Evolutionary conservation across 1,140 invertebrate genomes (phyloP).

Genomic region (Drosophila subpulchrella): DNA sequence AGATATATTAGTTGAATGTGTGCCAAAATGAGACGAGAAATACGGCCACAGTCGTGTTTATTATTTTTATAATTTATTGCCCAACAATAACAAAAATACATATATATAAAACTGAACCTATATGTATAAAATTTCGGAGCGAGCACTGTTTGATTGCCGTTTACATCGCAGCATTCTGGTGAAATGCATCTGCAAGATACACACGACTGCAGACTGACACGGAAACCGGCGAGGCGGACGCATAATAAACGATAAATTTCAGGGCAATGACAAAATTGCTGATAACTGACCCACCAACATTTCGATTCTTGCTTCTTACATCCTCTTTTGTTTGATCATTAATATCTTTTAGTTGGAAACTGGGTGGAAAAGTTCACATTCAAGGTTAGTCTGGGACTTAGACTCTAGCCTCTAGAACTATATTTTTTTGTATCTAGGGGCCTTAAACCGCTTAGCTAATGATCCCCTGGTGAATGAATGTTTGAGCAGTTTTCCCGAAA

Average conservation of each 20-base stretch:
- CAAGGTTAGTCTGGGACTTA: conserved; percentile 48
- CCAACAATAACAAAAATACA: conserved; percentile 42
- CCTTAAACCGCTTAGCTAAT: conserved; percentile 28
- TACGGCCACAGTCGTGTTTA: conserved; percentile 59
- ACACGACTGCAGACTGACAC: conserved; percentile 37
- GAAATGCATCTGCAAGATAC: conserved; percentile 71
- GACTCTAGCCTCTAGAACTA: background rate
- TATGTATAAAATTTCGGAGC: conserved; percentile 1
- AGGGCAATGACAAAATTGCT: conserved; percentile 79
- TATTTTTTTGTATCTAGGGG: conserved; percentile 15
- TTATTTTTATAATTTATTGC: conserved; percentile 73
- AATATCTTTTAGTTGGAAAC: conserved; percentile 37
- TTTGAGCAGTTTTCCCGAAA: conserved; percentile 44
- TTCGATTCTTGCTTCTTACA: conserved; percentile 47
- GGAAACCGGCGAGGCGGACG: conserved; percentile 36
- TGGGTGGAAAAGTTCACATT: conserved; percentile 35
- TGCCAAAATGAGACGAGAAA: conserved; percentile 60
- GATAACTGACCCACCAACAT: conserved; percentile 64
- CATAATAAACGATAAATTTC: conserved; percentile 74
- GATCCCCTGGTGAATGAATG: conserved; percentile 43
- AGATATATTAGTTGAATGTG: conserved; percentile 50
- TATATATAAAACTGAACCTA: background rate
- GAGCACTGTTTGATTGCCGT: conserved; percentile 28
- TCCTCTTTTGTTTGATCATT: conserved; percentile 33
- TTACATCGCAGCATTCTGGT: conserved; percentile 36